These are phyloP conservation scores for Garra rufa DNA, from an alignment of 2,113 vertebrate species.

Conservation along the genomic window DNA sequence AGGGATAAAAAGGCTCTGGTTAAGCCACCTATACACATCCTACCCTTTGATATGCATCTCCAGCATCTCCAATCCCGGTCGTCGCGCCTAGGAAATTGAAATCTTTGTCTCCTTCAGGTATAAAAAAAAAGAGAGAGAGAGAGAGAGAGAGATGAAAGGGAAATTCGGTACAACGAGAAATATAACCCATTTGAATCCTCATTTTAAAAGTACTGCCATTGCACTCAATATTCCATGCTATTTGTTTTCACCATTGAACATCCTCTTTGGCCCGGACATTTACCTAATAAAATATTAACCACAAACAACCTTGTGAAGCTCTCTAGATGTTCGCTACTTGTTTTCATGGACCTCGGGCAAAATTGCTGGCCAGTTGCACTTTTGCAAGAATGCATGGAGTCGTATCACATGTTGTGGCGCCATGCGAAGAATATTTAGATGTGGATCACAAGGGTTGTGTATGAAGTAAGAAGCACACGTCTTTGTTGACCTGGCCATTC, in stretches of 20 bases:
- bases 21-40: neutral
- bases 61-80: neutral
- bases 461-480: neutral
- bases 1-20: neutral
- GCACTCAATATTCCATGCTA: slow-evolving; percentile 82
- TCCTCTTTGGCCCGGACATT: slow-evolving; percentile 74
- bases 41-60: slow-evolving; percentile 14
- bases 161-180: slow-evolving; percentile 11
- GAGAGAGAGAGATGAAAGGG: slow-evolving; percentile 6
- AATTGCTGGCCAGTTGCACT: slow-evolving; percentile 69
- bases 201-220: slow-evolving; percentile 65
- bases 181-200: slow-evolving; percentile 18
- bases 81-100: slow-evolving; percentile 19
- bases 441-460: neutral
- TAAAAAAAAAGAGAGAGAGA: slow-evolving; percentile 6
- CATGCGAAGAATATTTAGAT: slow-evolving; percentile 48
- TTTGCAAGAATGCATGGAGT: slow-evolving; percentile 50
- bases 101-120: slow-evolving; percentile 8
- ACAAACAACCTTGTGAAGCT: slow-evolving; percentile 72
- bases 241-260: slow-evolving; percentile 80
- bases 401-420: slow-evolving; percentile 53
- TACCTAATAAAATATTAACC: slow-evolving; percentile 89
- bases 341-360: slow-evolving; percentile 72
- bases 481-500: neutral
- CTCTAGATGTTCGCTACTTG: slow-evolving; percentile 72